Evolutionary conservation across 2,888 invertebrate genomes (phyloP), one percentile per base, ranked within the genome.

Genomic region (Mechanitis messenoides): DNA sequence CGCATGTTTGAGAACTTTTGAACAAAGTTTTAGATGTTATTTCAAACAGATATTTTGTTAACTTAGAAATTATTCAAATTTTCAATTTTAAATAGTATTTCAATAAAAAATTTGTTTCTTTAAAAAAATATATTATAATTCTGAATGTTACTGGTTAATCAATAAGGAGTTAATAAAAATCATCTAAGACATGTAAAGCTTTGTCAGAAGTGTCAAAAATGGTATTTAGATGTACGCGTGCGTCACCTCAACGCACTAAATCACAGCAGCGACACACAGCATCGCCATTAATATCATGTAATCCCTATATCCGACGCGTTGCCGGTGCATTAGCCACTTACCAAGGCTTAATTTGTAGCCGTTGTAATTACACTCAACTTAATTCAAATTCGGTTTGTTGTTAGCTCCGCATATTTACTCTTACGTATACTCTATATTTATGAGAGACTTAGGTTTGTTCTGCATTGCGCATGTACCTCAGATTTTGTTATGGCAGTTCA

Each of bases 271-370:
- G 63, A 72, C 71, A 74, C 74, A 73, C 28, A 71, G 71, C 74
- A 78, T 76, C 75, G 76, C 79, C 79, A 83, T 85, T 84, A 84
- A 83, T 83, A 80, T 76, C 61, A 69, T 72, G 76, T 87, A 85
- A 86, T 84, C 86, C 81, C 77, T 82, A 78, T 80, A 80, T 76
- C 76, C 76, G 74, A 69, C 72, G 71, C 72, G 57, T 62, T 69
- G 65, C 66, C 68, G 71, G 64, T 73, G 70, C 72, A 75, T 77
- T 75, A 74, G 72, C 69, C 70, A 70, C 71, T 72, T 69, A 69
- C 67, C 64, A 67, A 67, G 71, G 70, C 72, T 74, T 75, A 74
- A 76, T 75, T 76, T 75, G 74, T 72, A 71, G 73, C 71, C 69
- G 71, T 71, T 69, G 69, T 71, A 72, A 72, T 75, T 72, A 71